Evolutionary conservation across 2,888 invertebrate species (phyloP).

Genomic region (Pseudococcus jackbeardsleyi): DNA sequence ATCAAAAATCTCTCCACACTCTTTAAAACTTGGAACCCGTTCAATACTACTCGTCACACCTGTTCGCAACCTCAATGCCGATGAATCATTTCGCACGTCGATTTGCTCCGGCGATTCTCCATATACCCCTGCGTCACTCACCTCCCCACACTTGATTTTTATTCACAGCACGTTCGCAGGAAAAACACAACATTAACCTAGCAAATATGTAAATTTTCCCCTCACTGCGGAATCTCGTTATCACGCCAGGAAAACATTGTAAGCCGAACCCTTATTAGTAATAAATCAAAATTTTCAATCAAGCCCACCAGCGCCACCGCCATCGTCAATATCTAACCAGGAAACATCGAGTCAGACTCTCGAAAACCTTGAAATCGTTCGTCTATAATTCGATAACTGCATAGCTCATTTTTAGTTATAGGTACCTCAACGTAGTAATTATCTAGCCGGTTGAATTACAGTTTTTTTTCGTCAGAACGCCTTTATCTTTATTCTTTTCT

Average conservation of each 20-base stretch:
- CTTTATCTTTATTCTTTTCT: background rate
- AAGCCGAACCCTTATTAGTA: constrained; percentile 23
- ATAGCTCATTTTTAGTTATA: too few species aligned
- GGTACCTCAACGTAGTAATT: constrained; percentile 4
- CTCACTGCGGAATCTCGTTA: background rate
- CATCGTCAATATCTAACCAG: background rate
- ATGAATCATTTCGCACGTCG: background rate
- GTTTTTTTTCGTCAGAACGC: background rate
- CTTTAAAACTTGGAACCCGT: background rate
- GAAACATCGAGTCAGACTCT: background rate
- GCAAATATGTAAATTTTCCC: background rate
- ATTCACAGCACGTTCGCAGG: background rate
- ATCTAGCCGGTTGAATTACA: constrained; percentile 1
- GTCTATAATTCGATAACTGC: constrained; percentile 2
- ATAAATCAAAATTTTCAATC: constrained; percentile 27
- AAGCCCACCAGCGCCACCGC: background rate
- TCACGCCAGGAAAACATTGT: constrained; percentile 6
- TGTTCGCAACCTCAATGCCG: background rate
- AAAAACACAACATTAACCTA: background rate
- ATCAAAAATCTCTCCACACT: background rate
- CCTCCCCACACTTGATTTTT: background rate
- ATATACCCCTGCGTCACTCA: background rate
- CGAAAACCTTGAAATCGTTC: constrained; percentile 36
- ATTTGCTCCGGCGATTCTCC: background rate
- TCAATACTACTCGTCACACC: background rate